Percentiles rank a stretch among this genome's conserved stretches.
Evolutionary conservation across 1,140 invertebrate genomes (phyloP).

Genomic region (Eupeodes corollae): DNA sequence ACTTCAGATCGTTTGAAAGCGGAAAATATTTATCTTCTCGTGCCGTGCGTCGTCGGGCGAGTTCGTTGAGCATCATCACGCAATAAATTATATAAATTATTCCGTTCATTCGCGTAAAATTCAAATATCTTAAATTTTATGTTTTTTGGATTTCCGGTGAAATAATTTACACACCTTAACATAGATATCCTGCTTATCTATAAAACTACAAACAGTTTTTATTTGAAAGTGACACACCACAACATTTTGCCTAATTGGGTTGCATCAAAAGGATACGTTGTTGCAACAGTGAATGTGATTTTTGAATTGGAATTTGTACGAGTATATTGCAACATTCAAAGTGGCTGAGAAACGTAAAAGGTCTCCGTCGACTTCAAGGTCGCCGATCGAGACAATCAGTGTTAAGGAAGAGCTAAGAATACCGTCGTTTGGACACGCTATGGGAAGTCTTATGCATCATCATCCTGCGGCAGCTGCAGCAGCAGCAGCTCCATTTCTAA

Average conservation of each 20-base stretch:
- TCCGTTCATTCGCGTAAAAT: too few species aligned
- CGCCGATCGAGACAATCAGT: conserved; percentile 3
- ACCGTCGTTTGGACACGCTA: conserved; percentile 29
- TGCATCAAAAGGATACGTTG: too few species aligned
- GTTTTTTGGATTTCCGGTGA: too few species aligned
- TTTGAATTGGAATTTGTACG: neutral
- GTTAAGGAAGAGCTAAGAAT: conserved; percentile 25
- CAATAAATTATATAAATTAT: neutral
- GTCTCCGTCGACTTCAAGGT: conserved; percentile 18
- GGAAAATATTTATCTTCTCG: conserved; percentile 7
- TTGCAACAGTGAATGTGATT: too few species aligned
- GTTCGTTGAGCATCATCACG: neutral
- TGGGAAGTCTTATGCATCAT: conserved; percentile 39
- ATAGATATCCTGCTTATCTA: too few species aligned
- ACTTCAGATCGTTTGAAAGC: conserved; percentile 37
- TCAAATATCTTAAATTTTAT: too few species aligned
- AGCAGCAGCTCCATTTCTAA: conserved; percentile 40
- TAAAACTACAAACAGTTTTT: neutral
- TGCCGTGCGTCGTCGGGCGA: neutral
- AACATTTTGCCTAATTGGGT: too few species aligned
- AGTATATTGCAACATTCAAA: conserved; percentile 20
- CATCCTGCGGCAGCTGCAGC: conserved; percentile 38
- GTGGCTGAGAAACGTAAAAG: conserved; percentile 37
- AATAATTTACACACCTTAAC: too few species aligned
- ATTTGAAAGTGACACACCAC: too few species aligned